phyloP scores from a whole-genome alignment of 2,113 vertebrate genomes.

The Macroglossus sobrinus region DNA sequence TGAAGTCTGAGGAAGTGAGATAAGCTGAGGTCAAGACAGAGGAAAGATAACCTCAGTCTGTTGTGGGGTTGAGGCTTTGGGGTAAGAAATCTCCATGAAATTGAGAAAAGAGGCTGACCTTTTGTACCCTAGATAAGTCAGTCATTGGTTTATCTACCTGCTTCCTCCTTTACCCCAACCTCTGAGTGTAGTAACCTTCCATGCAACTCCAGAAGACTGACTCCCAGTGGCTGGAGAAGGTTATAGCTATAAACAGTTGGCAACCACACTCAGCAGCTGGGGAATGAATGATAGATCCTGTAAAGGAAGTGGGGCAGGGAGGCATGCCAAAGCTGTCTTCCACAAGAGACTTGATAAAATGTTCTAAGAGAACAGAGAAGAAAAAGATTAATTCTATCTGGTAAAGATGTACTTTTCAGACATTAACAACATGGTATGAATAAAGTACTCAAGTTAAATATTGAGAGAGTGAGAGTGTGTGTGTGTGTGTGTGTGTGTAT shows the following conservation, averaged over 20 bases:
- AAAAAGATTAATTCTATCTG: background rate
- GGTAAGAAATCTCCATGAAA: background rate
- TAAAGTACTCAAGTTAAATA: slow-evolving; percentile 4
- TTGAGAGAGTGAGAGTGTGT: background rate
- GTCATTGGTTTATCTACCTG: background rate
- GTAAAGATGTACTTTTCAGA: background rate
- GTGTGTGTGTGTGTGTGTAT: background rate
- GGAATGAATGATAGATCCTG: background rate
- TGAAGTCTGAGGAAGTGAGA: background rate
- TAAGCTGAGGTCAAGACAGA: background rate
- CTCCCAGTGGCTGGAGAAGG: background rate
- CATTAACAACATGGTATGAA: background rate
- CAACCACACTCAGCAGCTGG: background rate
- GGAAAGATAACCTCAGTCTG: background rate
- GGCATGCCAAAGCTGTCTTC: background rate
- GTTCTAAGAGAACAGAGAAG: background rate
- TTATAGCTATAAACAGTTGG: background rate
- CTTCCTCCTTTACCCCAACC: background rate
- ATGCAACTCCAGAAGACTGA: background rate
- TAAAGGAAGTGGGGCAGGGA: background rate
- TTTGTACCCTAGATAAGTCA: background rate
- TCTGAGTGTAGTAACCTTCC: background rate
- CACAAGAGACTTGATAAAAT: background rate
- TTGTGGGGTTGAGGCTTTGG: background rate
- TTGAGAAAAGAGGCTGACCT: background rate